Evolutionary conservation across 2,888 invertebrate species (phyloP).

Genomic region (Dicranocentrus wangi): DNA sequence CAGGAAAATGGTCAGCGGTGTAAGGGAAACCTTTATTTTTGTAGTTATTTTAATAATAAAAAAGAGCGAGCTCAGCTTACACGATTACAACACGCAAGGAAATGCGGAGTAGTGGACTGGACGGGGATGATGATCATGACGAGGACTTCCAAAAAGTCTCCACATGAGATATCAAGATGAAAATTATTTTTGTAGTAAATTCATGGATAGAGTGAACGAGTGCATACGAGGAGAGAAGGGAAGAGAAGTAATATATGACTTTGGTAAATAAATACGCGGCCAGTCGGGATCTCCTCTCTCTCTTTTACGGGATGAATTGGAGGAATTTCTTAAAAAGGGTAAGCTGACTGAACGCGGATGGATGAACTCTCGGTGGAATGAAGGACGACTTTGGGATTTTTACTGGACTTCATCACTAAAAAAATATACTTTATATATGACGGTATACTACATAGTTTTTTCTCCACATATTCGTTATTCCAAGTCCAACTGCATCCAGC

Average conservation of each 20-base stretch:
- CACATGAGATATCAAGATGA: not conserved
- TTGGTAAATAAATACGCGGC: slow-evolving; percentile 49
- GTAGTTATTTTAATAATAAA: not conserved
- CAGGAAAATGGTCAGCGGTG: not conserved
- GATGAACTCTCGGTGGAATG: not conserved
- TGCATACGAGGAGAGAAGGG: not conserved
- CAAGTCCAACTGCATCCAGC: slow-evolving; percentile 15
- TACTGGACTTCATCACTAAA: too few species aligned
- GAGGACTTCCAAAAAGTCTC: not conserved
- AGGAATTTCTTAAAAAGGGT: slow-evolving; percentile 24
- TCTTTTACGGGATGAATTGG: not conserved
- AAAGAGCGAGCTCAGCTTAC: slow-evolving; percentile 34
- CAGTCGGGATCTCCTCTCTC: not conserved
- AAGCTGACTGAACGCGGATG: slow-evolving; percentile 12
- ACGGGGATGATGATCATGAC: not conserved
- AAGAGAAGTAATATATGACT: slow-evolving; percentile 23
- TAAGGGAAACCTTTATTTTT: not conserved
- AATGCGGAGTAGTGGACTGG: too few species aligned
- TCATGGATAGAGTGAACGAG: not conserved
- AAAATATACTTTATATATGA: not conserved
- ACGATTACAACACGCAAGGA: not conserved
- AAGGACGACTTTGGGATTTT: not conserved
- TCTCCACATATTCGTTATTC: too few species aligned
- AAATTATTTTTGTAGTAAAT: not conserved
- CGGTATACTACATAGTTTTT: too few species aligned